These are phyloP conservation scores for Morpho helenor DNA, from an alignment of 2,888 invertebrate species.

Conservation along the genomic window DNA sequence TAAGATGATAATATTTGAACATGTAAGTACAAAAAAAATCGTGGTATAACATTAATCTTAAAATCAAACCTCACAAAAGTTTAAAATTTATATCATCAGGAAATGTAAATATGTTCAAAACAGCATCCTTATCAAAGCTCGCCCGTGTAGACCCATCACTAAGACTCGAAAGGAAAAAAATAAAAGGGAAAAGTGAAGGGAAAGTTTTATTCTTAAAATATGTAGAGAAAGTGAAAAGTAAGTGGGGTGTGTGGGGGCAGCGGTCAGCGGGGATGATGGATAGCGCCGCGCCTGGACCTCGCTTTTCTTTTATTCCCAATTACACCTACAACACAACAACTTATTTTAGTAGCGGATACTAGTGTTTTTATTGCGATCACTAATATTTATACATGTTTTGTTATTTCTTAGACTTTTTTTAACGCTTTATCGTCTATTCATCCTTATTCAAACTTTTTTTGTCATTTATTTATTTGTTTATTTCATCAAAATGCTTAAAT, in stretches of 20 bases:
- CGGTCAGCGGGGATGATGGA: slow-evolving; percentile 78
- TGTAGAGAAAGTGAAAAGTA: slow-evolving; percentile 80
- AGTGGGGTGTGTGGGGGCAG: slow-evolving; percentile 61
- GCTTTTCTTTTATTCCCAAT: slow-evolving; percentile 66
- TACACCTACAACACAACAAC: slow-evolving; percentile 66
- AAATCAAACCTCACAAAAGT: no score
- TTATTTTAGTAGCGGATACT: slow-evolving; percentile 41
- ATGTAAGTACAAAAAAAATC: no score
- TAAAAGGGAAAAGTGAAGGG: slow-evolving; percentile 60
- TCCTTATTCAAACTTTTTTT: no score
- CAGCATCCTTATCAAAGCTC: slow-evolving; percentile 7
- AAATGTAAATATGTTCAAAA: background rate
- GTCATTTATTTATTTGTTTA: no score
- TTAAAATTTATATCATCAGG: no score
- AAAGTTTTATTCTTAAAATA: slow-evolving; percentile 79
- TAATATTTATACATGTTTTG: slow-evolving; percentile 5
- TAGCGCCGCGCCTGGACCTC: slow-evolving; percentile 62
- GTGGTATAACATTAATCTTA: no score
- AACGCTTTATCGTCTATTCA: no score
- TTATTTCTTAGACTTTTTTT: background rate
- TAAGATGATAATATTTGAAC: no score
- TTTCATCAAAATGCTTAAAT: no score
- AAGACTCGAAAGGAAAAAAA: slow-evolving; percentile 43
- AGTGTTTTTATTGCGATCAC: slow-evolving; percentile 16
- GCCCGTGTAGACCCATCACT: slow-evolving; percentile 20